phyloP scores from a whole-genome alignment of 2,888 invertebrate genomes.

The Callosobruchus maculatus region DNA sequence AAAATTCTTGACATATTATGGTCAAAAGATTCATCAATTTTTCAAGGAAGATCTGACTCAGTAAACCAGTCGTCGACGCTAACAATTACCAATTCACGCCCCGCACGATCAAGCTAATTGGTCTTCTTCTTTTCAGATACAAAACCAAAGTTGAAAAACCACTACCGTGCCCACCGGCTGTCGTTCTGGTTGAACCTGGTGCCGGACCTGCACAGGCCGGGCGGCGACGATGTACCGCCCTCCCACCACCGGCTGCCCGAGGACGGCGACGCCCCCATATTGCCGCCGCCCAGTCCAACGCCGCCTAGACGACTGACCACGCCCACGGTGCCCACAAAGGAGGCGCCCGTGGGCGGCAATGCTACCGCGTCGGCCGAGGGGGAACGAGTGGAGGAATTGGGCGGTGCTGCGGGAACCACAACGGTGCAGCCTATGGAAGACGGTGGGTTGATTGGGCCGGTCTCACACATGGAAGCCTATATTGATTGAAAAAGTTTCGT shows the following conservation, averaged over 20 bases:
- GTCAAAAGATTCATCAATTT: too few species aligned
- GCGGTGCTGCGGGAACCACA: conserved; percentile 16
- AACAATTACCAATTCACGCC: too few species aligned
- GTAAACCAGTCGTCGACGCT: too few species aligned
- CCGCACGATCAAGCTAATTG: not conserved
- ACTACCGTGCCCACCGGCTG: conserved; percentile 87
- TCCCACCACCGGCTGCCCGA: conserved; percentile 81
- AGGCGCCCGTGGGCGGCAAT: conserved; percentile 33
- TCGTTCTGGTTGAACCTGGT: conserved; percentile 95
- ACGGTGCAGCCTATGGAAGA: conserved; percentile 3
- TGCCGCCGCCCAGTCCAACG: conserved; percentile 54
- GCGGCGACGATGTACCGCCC: conserved; percentile 79
- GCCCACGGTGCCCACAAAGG: conserved; percentile 43
- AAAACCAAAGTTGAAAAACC: conserved; percentile 86
- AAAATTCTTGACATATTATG: too few species aligned
- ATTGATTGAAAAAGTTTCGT: too few species aligned
- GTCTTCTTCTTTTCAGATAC: conserved; percentile 60
- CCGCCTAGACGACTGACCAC: conserved; percentile 53
- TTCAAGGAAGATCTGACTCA: too few species aligned
- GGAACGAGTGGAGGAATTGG: conserved; percentile 52
- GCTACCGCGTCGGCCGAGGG: conserved; percentile 35
- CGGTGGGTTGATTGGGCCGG: not conserved
- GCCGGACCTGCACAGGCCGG: conserved; percentile 85
- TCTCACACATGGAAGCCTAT: too few species aligned
- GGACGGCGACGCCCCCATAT: conserved; percentile 53